Evolutionary conservation across 2,888 invertebrate species (phyloP).

Genomic region (Andrena flavipes): DNA sequence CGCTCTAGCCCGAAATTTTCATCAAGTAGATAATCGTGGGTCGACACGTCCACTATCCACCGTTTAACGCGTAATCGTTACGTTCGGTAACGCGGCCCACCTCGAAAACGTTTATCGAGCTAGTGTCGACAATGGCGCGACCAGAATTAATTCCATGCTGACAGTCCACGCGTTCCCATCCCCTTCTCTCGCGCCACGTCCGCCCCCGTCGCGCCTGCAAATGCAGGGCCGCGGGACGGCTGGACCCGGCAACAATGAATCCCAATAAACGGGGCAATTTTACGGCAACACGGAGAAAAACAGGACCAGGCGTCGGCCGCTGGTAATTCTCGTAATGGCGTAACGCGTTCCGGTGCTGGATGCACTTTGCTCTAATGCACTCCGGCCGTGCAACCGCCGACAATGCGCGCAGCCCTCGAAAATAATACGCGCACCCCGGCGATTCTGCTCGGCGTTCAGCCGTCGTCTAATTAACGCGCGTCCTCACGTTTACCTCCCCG

Average conservation of each 20-base stretch:
- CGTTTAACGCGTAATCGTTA: not conserved
- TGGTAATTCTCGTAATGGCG: conserved; percentile 77
- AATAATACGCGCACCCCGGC: conserved; percentile 55
- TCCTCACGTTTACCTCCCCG: not conserved
- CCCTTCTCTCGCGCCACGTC: conserved; percentile 5
- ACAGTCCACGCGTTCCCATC: conserved; percentile 32
- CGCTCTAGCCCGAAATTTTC: not conserved
- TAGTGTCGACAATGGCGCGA: not conserved
- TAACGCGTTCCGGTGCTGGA: conserved; percentile 61
- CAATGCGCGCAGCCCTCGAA: conserved; percentile 45
- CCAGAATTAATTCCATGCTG: conserved; percentile 40
- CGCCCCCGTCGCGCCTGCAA: not conserved
- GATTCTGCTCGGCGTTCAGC: conserved; percentile 19
- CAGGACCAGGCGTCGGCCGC: conserved; percentile 39
- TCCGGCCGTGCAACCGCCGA: conserved; percentile 36
- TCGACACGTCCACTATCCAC: not conserved
- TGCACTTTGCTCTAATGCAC: conserved; percentile 78
- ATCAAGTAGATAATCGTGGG: no score
- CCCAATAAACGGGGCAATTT: conserved; percentile 72
- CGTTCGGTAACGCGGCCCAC: not conserved
- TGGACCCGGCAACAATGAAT: conserved; percentile 58
- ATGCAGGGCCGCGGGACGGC: not conserved
- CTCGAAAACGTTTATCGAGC: conserved; percentile 22
- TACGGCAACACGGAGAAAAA: conserved; percentile 66
- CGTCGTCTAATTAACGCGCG: conserved; percentile 12